Base-by-base conservation (phyloP, 2,113 vertebrate genomes). In the Pluvialis apricaria region DNA sequence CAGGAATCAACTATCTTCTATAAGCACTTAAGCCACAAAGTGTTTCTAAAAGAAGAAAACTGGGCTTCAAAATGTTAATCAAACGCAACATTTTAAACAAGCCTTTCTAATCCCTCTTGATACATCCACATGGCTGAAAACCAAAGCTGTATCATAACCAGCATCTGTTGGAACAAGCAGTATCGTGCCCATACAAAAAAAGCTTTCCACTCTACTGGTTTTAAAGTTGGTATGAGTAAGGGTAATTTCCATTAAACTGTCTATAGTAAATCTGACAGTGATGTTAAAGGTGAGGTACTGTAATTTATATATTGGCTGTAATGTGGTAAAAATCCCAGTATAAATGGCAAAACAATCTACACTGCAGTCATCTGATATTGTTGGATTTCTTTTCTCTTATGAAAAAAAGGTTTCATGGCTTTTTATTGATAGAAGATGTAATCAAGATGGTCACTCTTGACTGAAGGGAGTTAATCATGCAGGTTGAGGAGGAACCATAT, bases 391-490 rank as follows among this genome's bases (percentile, higher is more conserved):
- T 80, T 88, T 49, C 26, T 89, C 31, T 51, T 54, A 42, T 17
- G 3, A 42, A 80, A 86, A 69, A 51, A 73, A 12, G 16, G 18
- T 73, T 91, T 88, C 45, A 55, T 31, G 22, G 21, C 2, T 62
- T 95, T 96, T 96, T 94, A 88, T 95, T 93, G 64, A 92, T 58
- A 86, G 75, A 88, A 96, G 68, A 68, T 69, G 31, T 82, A 94
- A 92, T 79, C 81, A 87, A 82, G 77, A 80, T 62, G 32, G 76
- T 81, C n/a, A 38, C 11, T 72, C 73, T 71, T 86, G 66, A 90
- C 72, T 86, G 68, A 94, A 64, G 55, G 94, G 52, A 78, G 51
- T 93, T 92, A 95, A 94, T 96, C 55, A 77, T 42, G 51, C 49
- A 73, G 51, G 64, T 54, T 92, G 78, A 76, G n/a, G 81, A 94